These are phyloP conservation scores for Sussaba pulchella DNA, from an alignment of 2,888 invertebrate species.

Conservation along the genomic window DNA sequence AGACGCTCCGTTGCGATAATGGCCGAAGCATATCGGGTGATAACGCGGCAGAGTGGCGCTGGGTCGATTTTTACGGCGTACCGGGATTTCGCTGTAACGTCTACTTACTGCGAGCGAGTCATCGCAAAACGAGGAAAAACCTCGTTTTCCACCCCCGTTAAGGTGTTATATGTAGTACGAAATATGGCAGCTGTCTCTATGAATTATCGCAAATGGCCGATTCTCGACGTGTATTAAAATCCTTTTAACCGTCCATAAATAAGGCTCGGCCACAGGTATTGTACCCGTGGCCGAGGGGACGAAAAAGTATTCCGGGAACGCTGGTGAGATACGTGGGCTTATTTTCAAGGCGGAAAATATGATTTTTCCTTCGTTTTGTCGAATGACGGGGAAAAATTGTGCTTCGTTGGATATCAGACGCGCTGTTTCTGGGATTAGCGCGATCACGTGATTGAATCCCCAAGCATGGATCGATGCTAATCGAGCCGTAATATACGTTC, in stretches of 20 bases:
- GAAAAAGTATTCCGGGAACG: constrained; percentile 49
- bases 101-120: constrained; percentile 41
- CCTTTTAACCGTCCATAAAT: constrained; percentile 81
- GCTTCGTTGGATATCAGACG: neutral
- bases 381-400: neutral
- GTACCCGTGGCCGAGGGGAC: constrained; percentile 68
- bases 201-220: constrained; percentile 74
- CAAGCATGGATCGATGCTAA: neutral
- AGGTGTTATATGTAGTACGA: constrained; percentile 52
- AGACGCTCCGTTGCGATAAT: constrained; percentile 20
- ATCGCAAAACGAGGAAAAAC: constrained; percentile 8
- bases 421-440: too few species aligned
- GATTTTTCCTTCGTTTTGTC: neutral
- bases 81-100: constrained; percentile 54
- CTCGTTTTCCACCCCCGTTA: neutral
- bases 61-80: constrained; percentile 60
- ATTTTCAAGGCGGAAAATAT: constrained; percentile 14
- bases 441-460: neutral
- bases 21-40: constrained; percentile 19
- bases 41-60: constrained; percentile 8
- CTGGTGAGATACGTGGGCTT: neutral
- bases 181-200: constrained; percentile 74
- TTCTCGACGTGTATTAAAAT: constrained; percentile 78
- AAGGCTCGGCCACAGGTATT: constrained; percentile 75
- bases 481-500: neutral